Conservation (phyloP, 2,113 vertebrate genomes). For the Scopus umbretta region DNA sequence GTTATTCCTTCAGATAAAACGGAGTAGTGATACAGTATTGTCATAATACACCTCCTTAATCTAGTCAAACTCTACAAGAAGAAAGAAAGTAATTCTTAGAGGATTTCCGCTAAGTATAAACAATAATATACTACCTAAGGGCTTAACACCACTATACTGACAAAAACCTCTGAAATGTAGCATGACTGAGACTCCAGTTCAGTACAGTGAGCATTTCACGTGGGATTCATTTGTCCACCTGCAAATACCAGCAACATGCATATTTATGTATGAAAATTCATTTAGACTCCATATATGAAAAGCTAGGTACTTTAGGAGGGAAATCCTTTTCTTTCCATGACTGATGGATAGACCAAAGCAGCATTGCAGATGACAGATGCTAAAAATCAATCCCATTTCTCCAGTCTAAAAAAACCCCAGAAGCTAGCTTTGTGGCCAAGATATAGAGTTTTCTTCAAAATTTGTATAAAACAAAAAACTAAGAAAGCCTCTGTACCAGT, state of each 20-base stretch:
- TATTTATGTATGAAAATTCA: neutral
- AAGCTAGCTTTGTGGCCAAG: neutral
- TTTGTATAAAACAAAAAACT: neutral
- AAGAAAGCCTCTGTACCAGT: neutral
- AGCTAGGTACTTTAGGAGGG: neutral
- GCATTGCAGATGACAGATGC: neutral
- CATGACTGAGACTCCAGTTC: neutral
- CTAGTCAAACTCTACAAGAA: neutral
- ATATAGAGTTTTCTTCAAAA: neutral
- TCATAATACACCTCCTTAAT: constrained; percentile 5
- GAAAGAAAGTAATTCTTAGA: neutral
- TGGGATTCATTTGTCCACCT: neutral
- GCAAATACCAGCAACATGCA: neutral
- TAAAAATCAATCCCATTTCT: neutral
- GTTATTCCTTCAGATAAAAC: neutral
- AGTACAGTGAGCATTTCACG: neutral
- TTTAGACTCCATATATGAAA: neutral
- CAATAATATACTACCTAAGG: constrained; percentile 4
- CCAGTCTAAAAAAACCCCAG: neutral
- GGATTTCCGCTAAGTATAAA: constrained; percentile 21
- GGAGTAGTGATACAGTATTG: neutral
- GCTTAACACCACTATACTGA: neutral
- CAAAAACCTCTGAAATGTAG: neutral
- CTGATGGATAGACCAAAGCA: neutral
- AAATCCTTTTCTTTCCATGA: neutral